Percentiles rank a stretch among this genome's conserved stretches.
These are phyloP conservation scores for Tipula lateralis DNA, from an alignment of 2,888 invertebrate genomes.

Conservation along the genomic window DNA sequence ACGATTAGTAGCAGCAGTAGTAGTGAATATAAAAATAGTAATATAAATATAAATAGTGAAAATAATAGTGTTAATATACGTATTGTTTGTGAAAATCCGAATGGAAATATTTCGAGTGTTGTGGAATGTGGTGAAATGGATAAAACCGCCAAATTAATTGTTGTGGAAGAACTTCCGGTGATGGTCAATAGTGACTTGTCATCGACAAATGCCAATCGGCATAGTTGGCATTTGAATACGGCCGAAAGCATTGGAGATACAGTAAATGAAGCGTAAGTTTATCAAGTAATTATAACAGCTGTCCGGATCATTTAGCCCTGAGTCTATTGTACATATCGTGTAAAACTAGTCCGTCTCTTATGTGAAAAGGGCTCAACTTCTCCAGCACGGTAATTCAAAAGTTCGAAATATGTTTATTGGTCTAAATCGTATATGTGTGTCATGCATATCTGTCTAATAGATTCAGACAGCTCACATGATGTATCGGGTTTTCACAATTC, in stretches of 20 bases:
- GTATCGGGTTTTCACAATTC: too few relatives aligned
- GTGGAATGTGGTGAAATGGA: neutral
- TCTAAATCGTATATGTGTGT: too few relatives aligned
- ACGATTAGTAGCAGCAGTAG: neutral
- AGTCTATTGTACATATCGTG: too few relatives aligned
- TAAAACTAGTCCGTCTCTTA: too few relatives aligned
- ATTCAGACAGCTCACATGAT: too few relatives aligned
- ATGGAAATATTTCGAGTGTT: neutral
- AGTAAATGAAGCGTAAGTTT: neutral
- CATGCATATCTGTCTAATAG: too few relatives aligned
- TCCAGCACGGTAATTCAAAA: too few relatives aligned
- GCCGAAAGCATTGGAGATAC: constrained; percentile 19
- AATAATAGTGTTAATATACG: neutral
- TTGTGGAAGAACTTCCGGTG: neutral
- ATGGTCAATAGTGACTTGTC: neutral
- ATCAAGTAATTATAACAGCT: neutral
- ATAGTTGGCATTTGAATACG: constrained; percentile 37
- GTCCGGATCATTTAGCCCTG: too few relatives aligned
- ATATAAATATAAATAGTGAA: constrained; percentile 11
- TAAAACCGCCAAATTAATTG: neutral
- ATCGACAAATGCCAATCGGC: constrained; percentile 32
- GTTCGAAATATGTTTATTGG: too few relatives aligned
- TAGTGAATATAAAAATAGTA: neutral
- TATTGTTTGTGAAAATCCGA: neutral
- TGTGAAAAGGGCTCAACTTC: too few relatives aligned